Base-by-base conservation (phyloP, 2,113 vertebrate species). In the Sander lucioperca region DNA sequence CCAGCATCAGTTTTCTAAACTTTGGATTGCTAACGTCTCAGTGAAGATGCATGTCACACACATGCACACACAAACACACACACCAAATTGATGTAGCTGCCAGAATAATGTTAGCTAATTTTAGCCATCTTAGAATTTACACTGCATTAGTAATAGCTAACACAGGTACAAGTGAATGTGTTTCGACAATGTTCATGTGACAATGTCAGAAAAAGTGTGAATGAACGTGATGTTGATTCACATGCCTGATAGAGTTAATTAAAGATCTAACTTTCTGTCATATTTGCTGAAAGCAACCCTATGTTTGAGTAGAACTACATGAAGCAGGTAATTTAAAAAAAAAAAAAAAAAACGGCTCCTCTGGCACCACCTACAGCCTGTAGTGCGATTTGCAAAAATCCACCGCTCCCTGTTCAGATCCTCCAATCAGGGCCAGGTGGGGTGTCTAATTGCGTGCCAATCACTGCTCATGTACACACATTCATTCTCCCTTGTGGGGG, bases 201-300 rank as follows among this genome's bases (percentile, higher is more conserved):
- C 45, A 45, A n/a, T 54, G 2, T 68, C 3, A 56, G 13, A 58
- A 23, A 43, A 78, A 51, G 61, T 75, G 47, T 78, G 56, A 83
- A 80, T 69, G 4, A 76, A 25, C 21, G 21, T 48, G 72, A 77
- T 3, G 13, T 5, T 25, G 23, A 68, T 67, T 75, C 7, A 70
- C 25, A 47, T 63, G 63, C 81, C 69, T 67, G 69, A 77, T 48
- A 19, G 16, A 62, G 47, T 66, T 77, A 68, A 72, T 80, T 51
- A 27, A 27, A 27, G 27, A 27, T 27, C 27, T 27, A 27, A 27
- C 27, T 27, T 27, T 27, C 27, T 27, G 27, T 27, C 27, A 27
- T 27, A 27, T 27, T 27, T 27, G 27, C 27, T 27, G 27, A 27
- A 27, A 27, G 2, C 2, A 2, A 27, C 27, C 27, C 27, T 27